These are phyloP conservation scores for Matsumyia berberina DNA, from an alignment of 2,888 invertebrate species.

Conservation along the genomic window DNA sequence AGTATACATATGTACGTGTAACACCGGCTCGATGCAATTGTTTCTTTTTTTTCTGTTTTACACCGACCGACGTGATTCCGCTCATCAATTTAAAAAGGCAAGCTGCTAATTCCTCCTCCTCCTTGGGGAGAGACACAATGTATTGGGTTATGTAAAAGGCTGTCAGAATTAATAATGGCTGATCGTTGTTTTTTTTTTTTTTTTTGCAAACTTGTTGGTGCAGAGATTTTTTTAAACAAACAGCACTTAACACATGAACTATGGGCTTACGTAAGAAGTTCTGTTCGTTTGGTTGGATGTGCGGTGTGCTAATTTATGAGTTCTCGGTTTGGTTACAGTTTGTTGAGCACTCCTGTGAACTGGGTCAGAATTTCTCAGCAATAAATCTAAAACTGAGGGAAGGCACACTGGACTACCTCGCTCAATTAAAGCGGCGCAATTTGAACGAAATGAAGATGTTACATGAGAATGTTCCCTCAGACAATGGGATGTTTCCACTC, in stretches of 20 bases:
- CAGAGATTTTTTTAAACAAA: slow-evolving; percentile 10
- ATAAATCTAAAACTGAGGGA: slow-evolving; percentile 35
- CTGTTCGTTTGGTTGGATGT: slow-evolving; percentile 28
- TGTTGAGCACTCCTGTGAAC: slow-evolving; percentile 66
- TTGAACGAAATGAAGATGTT: slow-evolving; percentile 52
- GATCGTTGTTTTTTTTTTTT: slow-evolving; percentile 53
- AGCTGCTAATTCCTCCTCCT: slow-evolving; percentile 46
- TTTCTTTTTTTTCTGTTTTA: slow-evolving; percentile 34
- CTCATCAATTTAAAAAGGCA: slow-evolving; percentile 70
- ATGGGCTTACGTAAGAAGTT: slow-evolving; percentile 53
- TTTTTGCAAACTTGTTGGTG: slow-evolving; percentile 20
- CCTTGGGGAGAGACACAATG: not conserved
- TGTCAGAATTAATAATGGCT: slow-evolving; percentile 65
- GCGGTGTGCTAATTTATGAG: slow-evolving; percentile 49
- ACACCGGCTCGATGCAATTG: slow-evolving; percentile 54
- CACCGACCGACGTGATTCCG: slow-evolving; percentile 57
- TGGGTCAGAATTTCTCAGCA: slow-evolving; percentile 65
- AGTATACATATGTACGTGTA: no score
- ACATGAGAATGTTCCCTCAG: slow-evolving; percentile 33
- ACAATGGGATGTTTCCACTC: slow-evolving; percentile 25
- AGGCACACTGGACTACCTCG: not conserved
- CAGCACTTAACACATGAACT: not conserved
- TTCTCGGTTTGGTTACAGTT: slow-evolving; percentile 69
- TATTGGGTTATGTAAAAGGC: slow-evolving; percentile 69
- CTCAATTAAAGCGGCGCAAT: slow-evolving; percentile 16